Evolutionary conservation across 2,797 vertebrate species (phyloP).

Genomic region (Sarcoramphus papa): DNA sequence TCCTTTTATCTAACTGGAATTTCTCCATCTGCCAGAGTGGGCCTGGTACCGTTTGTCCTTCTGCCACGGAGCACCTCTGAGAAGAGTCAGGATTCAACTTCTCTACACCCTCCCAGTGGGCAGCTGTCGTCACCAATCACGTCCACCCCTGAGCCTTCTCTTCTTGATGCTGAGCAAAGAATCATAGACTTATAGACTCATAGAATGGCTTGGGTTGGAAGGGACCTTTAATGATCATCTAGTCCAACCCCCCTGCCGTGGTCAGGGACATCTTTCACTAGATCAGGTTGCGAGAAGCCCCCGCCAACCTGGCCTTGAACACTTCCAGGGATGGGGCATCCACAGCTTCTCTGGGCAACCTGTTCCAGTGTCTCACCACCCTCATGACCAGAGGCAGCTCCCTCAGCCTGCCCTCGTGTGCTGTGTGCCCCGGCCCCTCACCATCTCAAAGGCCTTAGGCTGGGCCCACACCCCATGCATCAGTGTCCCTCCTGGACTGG

Average conservation of each 20-base stretch:
- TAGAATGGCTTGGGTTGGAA: neutral
- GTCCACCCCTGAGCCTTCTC: neutral
- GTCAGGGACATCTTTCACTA: no score
- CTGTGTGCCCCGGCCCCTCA: neutral
- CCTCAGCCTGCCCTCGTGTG: neutral
- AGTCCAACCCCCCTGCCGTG: no score
- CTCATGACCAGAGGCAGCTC: neutral
- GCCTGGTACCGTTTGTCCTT: neutral
- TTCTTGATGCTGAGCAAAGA: neutral
- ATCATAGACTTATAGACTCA: neutral
- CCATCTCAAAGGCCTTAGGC: neutral
- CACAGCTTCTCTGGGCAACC: neutral
- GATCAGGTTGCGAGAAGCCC: no score
- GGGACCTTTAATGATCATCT: no score
- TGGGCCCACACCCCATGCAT: neutral
- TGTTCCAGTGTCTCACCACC: neutral
- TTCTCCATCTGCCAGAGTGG: neutral
- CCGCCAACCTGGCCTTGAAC: no score
- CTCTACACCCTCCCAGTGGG: neutral
- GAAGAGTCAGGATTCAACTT: neutral
- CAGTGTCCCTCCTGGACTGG: neutral
- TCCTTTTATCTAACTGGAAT: neutral
- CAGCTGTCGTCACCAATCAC: neutral
- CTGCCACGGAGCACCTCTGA: neutral
- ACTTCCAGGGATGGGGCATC: no score